Conservation (phyloP, 2,113 vertebrate species). For the Climacteris rufus region DNA sequence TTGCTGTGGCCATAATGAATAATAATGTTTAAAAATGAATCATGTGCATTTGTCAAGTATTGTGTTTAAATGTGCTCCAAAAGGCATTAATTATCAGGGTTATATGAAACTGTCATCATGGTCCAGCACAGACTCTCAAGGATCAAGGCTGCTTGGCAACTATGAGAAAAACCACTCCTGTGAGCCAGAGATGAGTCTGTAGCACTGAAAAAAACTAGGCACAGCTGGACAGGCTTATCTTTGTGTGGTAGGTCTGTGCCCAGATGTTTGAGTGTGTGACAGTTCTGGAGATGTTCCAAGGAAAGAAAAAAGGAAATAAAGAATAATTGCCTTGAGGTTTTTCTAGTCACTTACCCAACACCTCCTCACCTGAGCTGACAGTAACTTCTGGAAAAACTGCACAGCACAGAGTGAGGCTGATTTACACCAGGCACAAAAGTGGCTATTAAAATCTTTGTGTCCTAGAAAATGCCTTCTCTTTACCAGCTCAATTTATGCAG, state of each 20-base stretch:
- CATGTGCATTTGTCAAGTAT: neutral
- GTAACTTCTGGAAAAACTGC: neutral
- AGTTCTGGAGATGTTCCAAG: neutral
- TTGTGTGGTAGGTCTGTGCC: neutral
- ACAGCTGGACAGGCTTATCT: neutral
- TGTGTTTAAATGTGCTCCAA: neutral
- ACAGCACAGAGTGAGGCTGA: neutral
- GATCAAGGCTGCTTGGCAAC: neutral
- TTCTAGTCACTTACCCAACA: neutral
- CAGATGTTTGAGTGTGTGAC: neutral
- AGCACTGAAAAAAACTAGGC: neutral
- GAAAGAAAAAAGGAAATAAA: neutral
- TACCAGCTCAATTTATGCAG: neutral
- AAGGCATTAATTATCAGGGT: neutral
- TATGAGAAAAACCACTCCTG: neutral
- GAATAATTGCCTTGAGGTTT: neutral
- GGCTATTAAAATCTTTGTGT: neutral
- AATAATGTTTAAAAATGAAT: neutral
- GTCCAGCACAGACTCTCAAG: neutral
- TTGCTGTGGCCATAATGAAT: neutral
- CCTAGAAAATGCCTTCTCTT: slow-evolving; percentile 23
- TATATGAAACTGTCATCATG: neutral
- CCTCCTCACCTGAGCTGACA: neutral
- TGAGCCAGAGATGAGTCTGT: neutral
- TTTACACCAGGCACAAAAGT: neutral